Base-by-base conservation (phyloP, 2,797 vertebrate genomes). In the Tauraco hartlaubi region DNA sequence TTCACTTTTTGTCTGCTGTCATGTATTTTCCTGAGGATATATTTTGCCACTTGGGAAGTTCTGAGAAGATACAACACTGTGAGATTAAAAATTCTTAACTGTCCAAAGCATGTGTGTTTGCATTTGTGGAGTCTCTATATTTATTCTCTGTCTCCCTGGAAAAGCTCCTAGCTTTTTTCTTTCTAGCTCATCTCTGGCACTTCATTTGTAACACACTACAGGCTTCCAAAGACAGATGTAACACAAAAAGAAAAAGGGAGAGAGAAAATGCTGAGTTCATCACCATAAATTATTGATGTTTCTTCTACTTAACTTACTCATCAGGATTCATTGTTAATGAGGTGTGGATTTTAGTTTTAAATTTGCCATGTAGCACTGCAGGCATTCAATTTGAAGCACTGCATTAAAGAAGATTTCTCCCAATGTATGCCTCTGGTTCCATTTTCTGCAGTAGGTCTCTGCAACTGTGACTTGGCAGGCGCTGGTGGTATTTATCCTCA, bases 321-420 rank as follows among this genome's bases (percentile, higher is more conserved):
- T 97, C 96, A 95, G 85, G 78, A 97, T 96, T 96, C 96, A 94
- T 86, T 95, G 90, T 96, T 97, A 97, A 96, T 96, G 95, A 96
- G 90, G 91, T 97, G 95, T 93, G 80, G 95, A 85, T 95, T 94
- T 96, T 94, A 94, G 87, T 66, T 96, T 97, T 87, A 96, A 96
- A 95, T 96, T 95, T 95, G 39, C 91, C 83, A 78, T 96, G 92
- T 92, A 94, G 80, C 93, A 94, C 92, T 88, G 90, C 88, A 96
- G 92, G 88, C 94, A 94, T 95, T 94, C 85, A 94, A 74, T 93
- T 91, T 95, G 94, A 96, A 91, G 69, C 55, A 66, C 69, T 80
- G 61, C 55, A 93, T 92, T 96, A 90, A 94, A 94, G 63, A 78
- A 55, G 61, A 84, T 95, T 94, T 94, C 77, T 96, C 78, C 37